phyloP scores from a whole-genome alignment of 2,888 invertebrate genomes.

The Melipona bicolor region DNA sequence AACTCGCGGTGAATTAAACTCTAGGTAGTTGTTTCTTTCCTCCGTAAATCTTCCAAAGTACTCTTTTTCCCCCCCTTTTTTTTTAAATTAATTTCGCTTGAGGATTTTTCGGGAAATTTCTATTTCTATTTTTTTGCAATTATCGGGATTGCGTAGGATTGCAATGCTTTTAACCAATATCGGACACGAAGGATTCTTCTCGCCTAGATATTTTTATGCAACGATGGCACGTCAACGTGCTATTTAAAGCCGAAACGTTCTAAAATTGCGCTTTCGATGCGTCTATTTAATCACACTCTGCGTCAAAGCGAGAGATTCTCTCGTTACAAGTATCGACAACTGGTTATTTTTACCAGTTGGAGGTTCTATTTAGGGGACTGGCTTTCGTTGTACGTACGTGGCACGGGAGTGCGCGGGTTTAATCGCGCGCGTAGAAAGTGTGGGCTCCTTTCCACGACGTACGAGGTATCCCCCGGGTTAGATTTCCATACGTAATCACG shows the following conservation, averaged over 20 bases:
- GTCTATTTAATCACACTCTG: neutral
- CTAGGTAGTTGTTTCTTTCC: conserved; percentile 3
- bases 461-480: conserved; percentile 74
- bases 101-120: too few species aligned
- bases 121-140: too few species aligned
- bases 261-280: neutral
- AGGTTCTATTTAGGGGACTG: conserved; percentile 5
- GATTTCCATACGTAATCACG: conserved; percentile 79
- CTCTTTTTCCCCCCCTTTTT: too few species aligned
- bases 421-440: conserved; percentile 66
- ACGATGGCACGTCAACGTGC: neutral
- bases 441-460: conserved; percentile 73
- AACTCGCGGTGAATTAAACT: conserved; percentile 33
- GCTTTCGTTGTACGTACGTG: neutral
- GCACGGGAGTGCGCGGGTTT: conserved; percentile 8
- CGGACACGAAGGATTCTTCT: neutral
- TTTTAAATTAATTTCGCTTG: too few species aligned
- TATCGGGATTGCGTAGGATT: too few species aligned
- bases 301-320: too few species aligned
- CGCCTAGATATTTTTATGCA: too few species aligned
- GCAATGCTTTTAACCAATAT: neutral
- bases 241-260: neutral
- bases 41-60: neutral
- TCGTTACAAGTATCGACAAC: too few species aligned
- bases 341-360: neutral